Evolutionary conservation across 2,113 vertebrate genomes (phyloP), one percentile per base, ranked within the genome.

Genomic region (Pionites leucogaster): DNA sequence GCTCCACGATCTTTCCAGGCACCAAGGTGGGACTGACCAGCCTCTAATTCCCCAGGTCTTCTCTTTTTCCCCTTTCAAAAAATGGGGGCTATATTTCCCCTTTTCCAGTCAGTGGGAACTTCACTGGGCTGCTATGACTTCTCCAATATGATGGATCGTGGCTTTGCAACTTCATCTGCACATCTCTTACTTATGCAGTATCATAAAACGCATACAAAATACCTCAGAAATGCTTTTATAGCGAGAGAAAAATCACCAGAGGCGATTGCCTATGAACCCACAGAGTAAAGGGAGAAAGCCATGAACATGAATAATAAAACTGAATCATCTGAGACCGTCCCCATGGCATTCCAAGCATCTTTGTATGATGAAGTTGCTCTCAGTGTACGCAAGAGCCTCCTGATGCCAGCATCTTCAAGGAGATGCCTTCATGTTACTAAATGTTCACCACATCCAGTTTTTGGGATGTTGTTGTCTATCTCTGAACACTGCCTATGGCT

Each of bases 381-480:
- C 42, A 12, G 10, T 7, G 10, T 13, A 15, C 0, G 0, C 5
- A 19, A 77, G 41, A 77, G 17, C 41, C 41, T 77, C 24, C 25
- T 8, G 41, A 49, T 35, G 52, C 44, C 86, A 22, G 11, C 0
- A 0, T 3, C 59, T 49, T 6, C 17, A 17, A 46, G 52, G 24
- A 72, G 24, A 25, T 15, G 13, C 24, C 33, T 52, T 86, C 75
- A 28, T 2, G 0, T 41, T 41, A 27, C 14, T 52, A 7, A 1
- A 27, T 1, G 13, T 24, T 52, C 39, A 23, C 17, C 25, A 33
- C 19, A 41, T 60, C 20, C 29, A 35, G 46, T 47, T 76, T 33
- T 5, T 33, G n/a, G 27, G 52, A 33, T 2, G 0, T 47, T 72
- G 14, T 31, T 52, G 17, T 35, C 59, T 27, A 31, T 22, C 33